Evolutionary conservation across 2,797 vertebrate species (phyloP), one percentile per base, ranked within the genome.

Genomic region (Crax fasciolata): DNA sequence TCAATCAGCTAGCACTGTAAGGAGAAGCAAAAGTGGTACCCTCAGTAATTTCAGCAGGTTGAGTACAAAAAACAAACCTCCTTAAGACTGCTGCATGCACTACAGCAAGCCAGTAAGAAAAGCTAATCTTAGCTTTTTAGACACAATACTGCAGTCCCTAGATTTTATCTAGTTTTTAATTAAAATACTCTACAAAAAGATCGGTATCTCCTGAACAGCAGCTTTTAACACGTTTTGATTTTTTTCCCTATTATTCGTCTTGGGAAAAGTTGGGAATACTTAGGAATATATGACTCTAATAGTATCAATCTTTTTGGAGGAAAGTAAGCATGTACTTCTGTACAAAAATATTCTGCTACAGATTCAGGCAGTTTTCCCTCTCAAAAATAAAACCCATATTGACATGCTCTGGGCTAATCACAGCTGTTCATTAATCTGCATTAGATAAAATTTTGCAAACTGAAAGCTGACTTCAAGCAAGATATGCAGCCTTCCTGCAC

Each of bases 101-200:
- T 52, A 49, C 2, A 84, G 44, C 32, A 91, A 89, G 48, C 23
- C 77, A 75, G 72, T 13, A 96, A 51, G 25, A 63, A 93, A 67
- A 86, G 74, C 41, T 46, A 63, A 49, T 87, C 71, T 55, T 61
- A 61, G 61, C 16, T 84, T 91, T 91, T 90, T 46, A 59, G 54
- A 67, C 51, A 87, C 32, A 62, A 63, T 44, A 87, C 17, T 48
- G 65, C 48, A 92, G 76, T 10, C 49, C 23, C 49, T 79, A 95
- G 88, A 94, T 95, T 93, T 95, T 87, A 94, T 91, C 85, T 84
- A 23, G 6, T 77, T 89, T 92, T 96, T 95, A 94, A 84, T 95
- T 96, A 95, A 96, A 94, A 91, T 59, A 63, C 27, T 71, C 35
- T 35, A 52, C 17, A 59, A 43, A 43, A 94, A 93, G 83, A 93